Evolutionary conservation across 2,888 invertebrate genomes (phyloP).

Genomic region (Cosmopolites sordidus): DNA sequence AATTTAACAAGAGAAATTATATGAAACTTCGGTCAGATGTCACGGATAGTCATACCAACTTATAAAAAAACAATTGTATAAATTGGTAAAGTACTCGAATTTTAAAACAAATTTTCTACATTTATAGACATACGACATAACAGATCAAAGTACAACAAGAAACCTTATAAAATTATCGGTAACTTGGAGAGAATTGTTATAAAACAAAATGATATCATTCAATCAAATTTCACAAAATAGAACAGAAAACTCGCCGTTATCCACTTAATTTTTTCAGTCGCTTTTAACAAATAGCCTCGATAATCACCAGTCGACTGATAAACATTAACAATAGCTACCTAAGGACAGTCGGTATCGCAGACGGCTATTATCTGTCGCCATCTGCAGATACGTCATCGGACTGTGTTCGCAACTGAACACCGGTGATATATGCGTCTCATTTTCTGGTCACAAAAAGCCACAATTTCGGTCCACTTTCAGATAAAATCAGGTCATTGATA

Average conservation of each 20-base stretch:
- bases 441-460: slow-evolving; percentile 32
- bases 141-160: no score
- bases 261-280: slow-evolving; percentile 14
- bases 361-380: slow-evolving; percentile 39
- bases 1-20: no score
- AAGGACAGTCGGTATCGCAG: slow-evolving; percentile 33
- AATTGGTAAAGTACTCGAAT: no score
- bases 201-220: no score
- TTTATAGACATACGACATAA: no score
- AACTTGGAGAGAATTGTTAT: no score
- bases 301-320: slow-evolving; percentile 30
- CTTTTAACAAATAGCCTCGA: slow-evolving; percentile 19
- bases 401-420: slow-evolving; percentile 26
- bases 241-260: slow-evolving; percentile 11
- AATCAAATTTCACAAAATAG: no score
- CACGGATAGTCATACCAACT: no score
- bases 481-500: slow-evolving; percentile 18
- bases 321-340: slow-evolving; percentile 35
- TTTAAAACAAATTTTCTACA: no score
- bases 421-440: slow-evolving; percentile 32
- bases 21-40: no score
- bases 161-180: no score
- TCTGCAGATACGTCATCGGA: slow-evolving; percentile 31
- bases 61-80: no score
- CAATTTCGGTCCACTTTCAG: slow-evolving; percentile 30